Evolutionary conservation across 2,888 invertebrate genomes (phyloP).

Genomic region (Erebia ligea): DNA sequence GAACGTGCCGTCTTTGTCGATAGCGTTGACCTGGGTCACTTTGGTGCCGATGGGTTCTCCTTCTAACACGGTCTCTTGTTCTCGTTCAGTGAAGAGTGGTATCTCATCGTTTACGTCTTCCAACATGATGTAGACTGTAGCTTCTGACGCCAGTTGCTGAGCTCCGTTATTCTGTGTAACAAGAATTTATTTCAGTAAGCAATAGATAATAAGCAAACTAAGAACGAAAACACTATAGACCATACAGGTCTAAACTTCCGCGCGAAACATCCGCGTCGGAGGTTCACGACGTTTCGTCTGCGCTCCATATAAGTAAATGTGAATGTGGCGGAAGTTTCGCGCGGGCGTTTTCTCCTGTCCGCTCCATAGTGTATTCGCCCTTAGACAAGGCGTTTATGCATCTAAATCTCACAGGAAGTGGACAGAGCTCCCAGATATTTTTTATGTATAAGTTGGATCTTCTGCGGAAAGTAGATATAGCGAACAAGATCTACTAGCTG

Average conservation of each 20-base stretch:
- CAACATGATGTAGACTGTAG: constrained; percentile 95
- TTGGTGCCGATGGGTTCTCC: constrained; percentile 97
- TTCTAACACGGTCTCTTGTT: constrained; percentile 97
- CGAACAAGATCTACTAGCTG: too few relatives aligned
- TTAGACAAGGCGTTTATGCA: too few relatives aligned
- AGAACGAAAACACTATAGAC: background rate
- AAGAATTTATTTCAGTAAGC: constrained; percentile 26
- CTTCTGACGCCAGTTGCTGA: constrained; percentile 96
- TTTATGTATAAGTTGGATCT: too few relatives aligned
- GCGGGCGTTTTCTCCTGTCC: background rate
- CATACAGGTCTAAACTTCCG: too few relatives aligned
- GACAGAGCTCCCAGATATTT: too few relatives aligned
- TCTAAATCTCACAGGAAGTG: too few relatives aligned
- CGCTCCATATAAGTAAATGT: too few relatives aligned
- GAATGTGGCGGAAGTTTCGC: too few relatives aligned
- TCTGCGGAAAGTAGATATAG: too few relatives aligned
- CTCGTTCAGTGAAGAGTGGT: constrained; percentile 96
- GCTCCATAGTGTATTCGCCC: too few relatives aligned
- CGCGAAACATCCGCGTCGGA: too few relatives aligned
- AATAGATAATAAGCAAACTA: background rate
- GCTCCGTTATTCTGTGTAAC: constrained; percentile 93
- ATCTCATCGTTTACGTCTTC: constrained; percentile 99
- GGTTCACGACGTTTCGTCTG: too few relatives aligned
- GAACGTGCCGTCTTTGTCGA: constrained; percentile 97
- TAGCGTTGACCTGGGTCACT: constrained; percentile 97